These are phyloP conservation scores for Thereva nobilitata DNA, from an alignment of 2,888 invertebrate species.

Conservation along the genomic window DNA sequence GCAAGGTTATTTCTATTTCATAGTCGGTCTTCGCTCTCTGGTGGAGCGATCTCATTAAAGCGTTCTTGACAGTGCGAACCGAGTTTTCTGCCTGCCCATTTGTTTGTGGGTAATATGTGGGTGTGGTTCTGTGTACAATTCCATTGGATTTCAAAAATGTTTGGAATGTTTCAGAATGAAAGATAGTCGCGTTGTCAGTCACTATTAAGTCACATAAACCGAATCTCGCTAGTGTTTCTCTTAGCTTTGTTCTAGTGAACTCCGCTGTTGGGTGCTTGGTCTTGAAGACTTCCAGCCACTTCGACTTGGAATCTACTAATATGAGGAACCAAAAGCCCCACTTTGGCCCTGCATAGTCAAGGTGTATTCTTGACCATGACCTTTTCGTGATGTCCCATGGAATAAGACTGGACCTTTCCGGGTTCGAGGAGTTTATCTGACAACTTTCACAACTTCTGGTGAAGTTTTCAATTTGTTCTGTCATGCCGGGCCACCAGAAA, in stretches of 20 bases:
- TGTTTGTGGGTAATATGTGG: conserved; percentile 27
- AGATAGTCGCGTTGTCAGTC: conserved; percentile 27
- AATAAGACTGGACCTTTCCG: conserved; percentile 7
- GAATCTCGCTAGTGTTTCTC: conserved; percentile 32
- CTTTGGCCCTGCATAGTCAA: conserved; percentile 33
- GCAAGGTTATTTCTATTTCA: no score
- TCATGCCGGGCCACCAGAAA: conserved; percentile 35
- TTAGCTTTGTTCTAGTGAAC: conserved; percentile 32
- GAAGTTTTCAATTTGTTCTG: conserved; percentile 14
- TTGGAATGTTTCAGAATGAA: conserved; percentile 25
- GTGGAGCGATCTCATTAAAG: no score
- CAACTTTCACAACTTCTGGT: not conserved
- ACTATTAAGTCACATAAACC: conserved; percentile 31
- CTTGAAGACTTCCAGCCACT: conserved; percentile 35
- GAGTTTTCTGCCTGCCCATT: no score
- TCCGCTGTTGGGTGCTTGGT: conserved; percentile 31
- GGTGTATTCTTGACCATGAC: conserved; percentile 26
- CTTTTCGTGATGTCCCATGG: conserved; percentile 16
- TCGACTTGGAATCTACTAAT: conserved; percentile 34
- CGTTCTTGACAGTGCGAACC: no score
- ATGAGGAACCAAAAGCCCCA: conserved; percentile 30
- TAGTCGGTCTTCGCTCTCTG: no score
- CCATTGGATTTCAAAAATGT: conserved; percentile 32
- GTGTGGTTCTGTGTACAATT: conserved; percentile 28
- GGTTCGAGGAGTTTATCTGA: conserved; percentile 6